These are phyloP conservation scores for Cercocebus atys DNA, from an alignment of 2,113 vertebrate species.

Conservation along the genomic window DNA sequence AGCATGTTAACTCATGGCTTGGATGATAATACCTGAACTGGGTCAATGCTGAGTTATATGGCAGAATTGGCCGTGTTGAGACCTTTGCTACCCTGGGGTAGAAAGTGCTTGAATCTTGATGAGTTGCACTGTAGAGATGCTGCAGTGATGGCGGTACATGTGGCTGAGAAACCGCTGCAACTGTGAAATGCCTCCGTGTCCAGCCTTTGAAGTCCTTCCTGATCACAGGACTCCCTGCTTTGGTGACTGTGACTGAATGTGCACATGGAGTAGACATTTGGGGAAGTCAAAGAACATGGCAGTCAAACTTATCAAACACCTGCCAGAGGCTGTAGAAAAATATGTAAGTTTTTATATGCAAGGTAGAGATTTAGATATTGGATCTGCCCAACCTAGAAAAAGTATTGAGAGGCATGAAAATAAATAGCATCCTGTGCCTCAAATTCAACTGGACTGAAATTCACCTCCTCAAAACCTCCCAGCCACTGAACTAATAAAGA, in stretches of 20 bases:
- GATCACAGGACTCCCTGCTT: neutral
- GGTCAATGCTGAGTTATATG: neutral
- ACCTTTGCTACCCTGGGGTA: neutral
- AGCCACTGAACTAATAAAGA: neutral
- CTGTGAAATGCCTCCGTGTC: no score
- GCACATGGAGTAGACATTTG: neutral
- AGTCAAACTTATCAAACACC: neutral
- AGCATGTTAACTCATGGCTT: neutral
- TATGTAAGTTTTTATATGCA: neutral
- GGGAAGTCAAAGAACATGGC: neutral
- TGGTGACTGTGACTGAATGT: neutral
- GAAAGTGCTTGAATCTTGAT: neutral
- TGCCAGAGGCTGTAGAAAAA: neutral
- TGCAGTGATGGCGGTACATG: neutral
- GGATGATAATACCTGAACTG: neutral
- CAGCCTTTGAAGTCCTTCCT: neutral
- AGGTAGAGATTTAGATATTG: neutral
- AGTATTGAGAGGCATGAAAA: neutral
- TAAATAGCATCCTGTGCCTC: neutral
- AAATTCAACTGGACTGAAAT: neutral
- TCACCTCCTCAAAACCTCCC: neutral
- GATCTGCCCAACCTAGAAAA: neutral
- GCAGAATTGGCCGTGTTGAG: fast-evolving
- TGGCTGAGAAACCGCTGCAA: neutral
- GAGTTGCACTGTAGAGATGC: neutral